Base-by-base conservation (phyloP, 2,113 vertebrate genomes). In the Myrmecobius fasciatus region DNA sequence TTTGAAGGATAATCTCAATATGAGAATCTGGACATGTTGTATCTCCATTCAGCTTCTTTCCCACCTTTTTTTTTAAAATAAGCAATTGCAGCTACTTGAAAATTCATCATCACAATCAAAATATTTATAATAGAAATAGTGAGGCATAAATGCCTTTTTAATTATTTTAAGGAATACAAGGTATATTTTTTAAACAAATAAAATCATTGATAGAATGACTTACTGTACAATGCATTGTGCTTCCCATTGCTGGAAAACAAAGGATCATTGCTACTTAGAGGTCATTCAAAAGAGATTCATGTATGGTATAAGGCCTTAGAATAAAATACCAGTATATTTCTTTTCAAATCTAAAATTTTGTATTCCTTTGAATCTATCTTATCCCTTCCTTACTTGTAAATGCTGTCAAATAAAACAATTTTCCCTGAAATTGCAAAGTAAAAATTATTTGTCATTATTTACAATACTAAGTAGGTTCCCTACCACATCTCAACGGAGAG, bases 81-180 rank as follows among this genome's bases (percentile, higher is more conserved):
- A 92, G 31, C 25, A 91, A 48, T 93, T 94, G 83, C 36, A 90
- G 49, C 2, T 91, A 96, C 94, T 92, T 93, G 89, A 97, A 97
- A 96, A 52, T 88, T 43, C 6, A 53, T 89, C 92, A 60, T 46
- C 83, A 25, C 53, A 54, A 2, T 46, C 12, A 56, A 60, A 92
- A 92, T 95, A 43, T 92, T 90, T 93, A 90, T 26, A 94, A 67
- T 56, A 60, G 92, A 95, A 93, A 89, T 53, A 47, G 3, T 0
- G 20, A 54, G 89, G 20, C 20, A 12, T 31, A 49, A 90, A 31
- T 49, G 6, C 26, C 9, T 95, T 94, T 93, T 43, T 49, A 49
- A 95, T 89, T 91, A 1, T 3, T 24, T 7, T 83, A 43, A 83
- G n/a, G n/a, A 20, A 43, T 22, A 24, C 17, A 24, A 83, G n/a